These are phyloP conservation scores for Hesperophylax magnus DNA, from an alignment of 1,140 invertebrate species.

Conservation along the genomic window DNA sequence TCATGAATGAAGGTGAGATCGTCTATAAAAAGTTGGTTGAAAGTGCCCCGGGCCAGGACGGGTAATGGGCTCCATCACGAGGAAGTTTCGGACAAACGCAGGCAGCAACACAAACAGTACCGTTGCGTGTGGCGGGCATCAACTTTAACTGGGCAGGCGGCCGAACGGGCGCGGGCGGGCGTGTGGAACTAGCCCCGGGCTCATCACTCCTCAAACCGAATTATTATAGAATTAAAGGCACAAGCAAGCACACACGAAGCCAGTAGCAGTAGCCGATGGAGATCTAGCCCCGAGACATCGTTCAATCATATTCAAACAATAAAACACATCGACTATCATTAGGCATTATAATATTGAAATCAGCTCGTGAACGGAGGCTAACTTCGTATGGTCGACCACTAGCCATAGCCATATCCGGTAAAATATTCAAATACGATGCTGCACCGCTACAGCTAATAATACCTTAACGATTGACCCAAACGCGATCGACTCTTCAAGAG, in stretches of 20 bases:
- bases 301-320: constrained; percentile 16
- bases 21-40: constrained; percentile 46
- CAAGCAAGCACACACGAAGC: constrained; percentile 46
- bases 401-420: neutral
- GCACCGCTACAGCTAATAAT: constrained; percentile 2
- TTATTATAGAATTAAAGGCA: constrained; percentile 49
- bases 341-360: constrained; percentile 33
- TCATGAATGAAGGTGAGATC: constrained; percentile 49
- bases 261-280: constrained; percentile 53
- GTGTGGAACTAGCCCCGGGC: constrained; percentile 23
- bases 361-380: neutral
- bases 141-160: too few species aligned
- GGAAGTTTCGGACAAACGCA: constrained; percentile 35
- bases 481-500: neutral
- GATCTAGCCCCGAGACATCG: constrained; percentile 25
- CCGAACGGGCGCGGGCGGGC: constrained; percentile 9
- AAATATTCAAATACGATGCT: constrained; percentile 20
- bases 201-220: constrained; percentile 28
- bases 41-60: constrained; percentile 40
- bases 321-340: neutral
- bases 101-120: constrained; percentile 54
- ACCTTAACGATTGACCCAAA: constrained; percentile 7
- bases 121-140: constrained; percentile 53
- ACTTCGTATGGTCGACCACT: neutral
- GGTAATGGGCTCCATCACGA: constrained; percentile 43